These are phyloP conservation scores for Drosophila koepferae DNA, from an alignment of 2,888 invertebrate genomes.

Conservation along the genomic window DNA sequence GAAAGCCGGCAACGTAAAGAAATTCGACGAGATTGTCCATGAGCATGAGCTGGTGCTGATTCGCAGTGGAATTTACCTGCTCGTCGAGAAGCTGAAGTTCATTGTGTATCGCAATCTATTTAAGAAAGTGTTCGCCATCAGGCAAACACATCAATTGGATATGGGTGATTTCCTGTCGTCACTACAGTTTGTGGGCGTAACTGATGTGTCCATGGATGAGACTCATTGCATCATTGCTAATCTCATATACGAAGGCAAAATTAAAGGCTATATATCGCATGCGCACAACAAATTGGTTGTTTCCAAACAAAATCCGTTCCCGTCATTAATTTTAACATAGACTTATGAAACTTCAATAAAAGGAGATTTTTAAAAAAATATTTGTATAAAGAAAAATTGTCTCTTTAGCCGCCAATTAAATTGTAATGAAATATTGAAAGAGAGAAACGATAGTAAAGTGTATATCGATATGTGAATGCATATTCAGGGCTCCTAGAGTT, in stretches of 20 bases:
- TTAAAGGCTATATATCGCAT: constrained; percentile 99
- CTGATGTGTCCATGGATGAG: constrained; percentile 96
- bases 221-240: constrained; percentile 98
- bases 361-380: not conserved
- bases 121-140: constrained; percentile 92
- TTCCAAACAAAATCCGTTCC: constrained; percentile 98
- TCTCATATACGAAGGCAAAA: constrained; percentile 97
- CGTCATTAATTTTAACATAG: constrained; percentile 89
- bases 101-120: constrained; percentile 98
- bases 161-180: constrained; percentile 93
- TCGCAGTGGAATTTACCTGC: constrained; percentile 97
- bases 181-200: constrained; percentile 91
- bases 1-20: constrained; percentile 94
- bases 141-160: constrained; percentile 94
- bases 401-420: not conserved
- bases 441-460: not conserved
- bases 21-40: constrained; percentile 93
- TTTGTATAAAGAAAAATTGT: not conserved
- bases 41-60: constrained; percentile 97
- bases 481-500: constrained; percentile 31
- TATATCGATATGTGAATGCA: not conserved
- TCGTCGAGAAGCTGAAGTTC: constrained; percentile 97
- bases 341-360: constrained; percentile 13
- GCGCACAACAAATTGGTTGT: constrained; percentile 98
- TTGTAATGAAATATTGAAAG: not conserved